Conservation (phyloP, 2,113 vertebrate species). For the Microcebus lehilahytsara region DNA sequence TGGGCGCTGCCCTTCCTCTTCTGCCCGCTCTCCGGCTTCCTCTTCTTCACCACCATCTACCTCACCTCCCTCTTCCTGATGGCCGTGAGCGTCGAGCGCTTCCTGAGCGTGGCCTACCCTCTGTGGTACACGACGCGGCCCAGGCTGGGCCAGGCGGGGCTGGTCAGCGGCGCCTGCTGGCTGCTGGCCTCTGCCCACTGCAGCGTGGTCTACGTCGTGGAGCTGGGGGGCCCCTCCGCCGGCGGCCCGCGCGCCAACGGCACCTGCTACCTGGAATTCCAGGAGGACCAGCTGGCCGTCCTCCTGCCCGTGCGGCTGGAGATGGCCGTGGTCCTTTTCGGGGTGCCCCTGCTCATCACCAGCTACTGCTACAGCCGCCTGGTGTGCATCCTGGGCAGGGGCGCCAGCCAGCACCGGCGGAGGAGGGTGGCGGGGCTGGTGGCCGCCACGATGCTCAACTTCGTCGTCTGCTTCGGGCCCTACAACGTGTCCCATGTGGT, state of each 20-base stretch:
- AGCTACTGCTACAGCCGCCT: constrained; percentile 76
- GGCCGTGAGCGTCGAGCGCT: constrained; percentile 78
- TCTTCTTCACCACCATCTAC: constrained; percentile 81
- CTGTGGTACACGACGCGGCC: constrained; percentile 75
- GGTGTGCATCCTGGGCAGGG: constrained; percentile 74
- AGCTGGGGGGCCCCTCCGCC: not conserved
- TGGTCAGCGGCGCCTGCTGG: constrained; percentile 73
- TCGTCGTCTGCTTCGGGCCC: constrained; percentile 88
- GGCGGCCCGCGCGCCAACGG: accelerated
- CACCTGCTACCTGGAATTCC: constrained; percentile 88
- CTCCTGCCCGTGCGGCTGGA: constrained; percentile 88
- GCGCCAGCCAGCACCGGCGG: constrained; percentile 73
- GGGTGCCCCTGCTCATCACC: constrained; percentile 85
- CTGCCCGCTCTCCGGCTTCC: constrained; percentile 63
- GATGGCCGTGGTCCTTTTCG: constrained; percentile 88
- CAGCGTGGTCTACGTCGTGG: constrained; percentile 64
- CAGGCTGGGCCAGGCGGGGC: constrained; percentile 35
- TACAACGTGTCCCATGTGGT: constrained; percentile 86
- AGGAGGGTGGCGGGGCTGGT: constrained; percentile 85
- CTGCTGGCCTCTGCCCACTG: constrained; percentile 58
- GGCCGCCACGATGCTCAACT: constrained; percentile 86
- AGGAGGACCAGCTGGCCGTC: constrained; percentile 78
- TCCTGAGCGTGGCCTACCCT: constrained; percentile 79
- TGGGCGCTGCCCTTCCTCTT: constrained; percentile 72
- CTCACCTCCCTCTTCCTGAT: constrained; percentile 76